Percentiles rank a stretch among this genome's conserved stretches.
These are phyloP conservation scores for Aethes cnicana DNA, from an alignment of 2,888 invertebrate genomes.

Conservation along the genomic window DNA sequence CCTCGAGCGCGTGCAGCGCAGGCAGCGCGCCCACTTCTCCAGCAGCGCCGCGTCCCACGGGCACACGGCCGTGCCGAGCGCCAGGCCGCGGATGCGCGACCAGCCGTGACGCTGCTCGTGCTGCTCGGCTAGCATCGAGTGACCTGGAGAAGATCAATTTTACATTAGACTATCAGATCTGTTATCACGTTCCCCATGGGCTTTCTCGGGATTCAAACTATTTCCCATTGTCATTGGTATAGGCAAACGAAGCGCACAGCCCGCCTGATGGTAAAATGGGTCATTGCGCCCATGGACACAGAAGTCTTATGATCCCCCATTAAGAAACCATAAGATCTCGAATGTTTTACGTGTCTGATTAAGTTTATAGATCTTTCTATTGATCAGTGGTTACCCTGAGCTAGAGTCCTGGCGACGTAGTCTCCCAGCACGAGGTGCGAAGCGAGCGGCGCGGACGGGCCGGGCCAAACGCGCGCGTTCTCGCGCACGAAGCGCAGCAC, in stretches of 20 bases:
- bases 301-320: no score
- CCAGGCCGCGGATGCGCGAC: conserved; percentile 61
- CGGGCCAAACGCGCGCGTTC: conserved; percentile 61
- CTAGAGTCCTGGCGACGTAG: conserved; percentile 62
- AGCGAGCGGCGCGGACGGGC: conserved; percentile 37
- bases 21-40: conserved; percentile 67
- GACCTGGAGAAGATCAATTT: conserved; percentile 52
- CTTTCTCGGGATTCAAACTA: no score
- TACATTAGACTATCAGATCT: background rate
- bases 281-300: no score
- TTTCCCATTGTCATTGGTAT: no score
- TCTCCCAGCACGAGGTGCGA: conserved; percentile 59
- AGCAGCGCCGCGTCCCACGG: conserved; percentile 69
- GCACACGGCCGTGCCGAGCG: conserved; percentile 56
- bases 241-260: no score
- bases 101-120: conserved; percentile 57
- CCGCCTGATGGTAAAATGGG: no score
- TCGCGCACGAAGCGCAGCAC: conserved; percentile 67
- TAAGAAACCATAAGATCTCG: no score
- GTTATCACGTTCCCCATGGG: background rate
- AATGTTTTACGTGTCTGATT: no score
- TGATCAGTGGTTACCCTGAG: conserved; percentile 59
- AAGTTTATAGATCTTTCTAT: no score
- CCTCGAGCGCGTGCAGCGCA: conserved; percentile 53
- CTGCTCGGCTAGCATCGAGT: conserved; percentile 73